Conservation (phyloP, 2,888 invertebrate genomes). For the Sinelater perroti region DNA sequence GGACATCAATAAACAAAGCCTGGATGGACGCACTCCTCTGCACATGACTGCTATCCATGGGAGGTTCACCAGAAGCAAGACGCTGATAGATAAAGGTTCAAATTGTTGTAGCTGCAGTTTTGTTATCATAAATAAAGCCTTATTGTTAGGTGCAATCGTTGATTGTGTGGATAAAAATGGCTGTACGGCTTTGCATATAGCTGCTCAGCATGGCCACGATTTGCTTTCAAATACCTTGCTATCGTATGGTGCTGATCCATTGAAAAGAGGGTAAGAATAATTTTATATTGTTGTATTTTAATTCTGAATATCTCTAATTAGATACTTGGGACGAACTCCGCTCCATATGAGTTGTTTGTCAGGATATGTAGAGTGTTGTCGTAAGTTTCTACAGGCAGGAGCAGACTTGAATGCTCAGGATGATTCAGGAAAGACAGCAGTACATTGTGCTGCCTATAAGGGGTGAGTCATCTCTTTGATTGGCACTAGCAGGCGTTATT, state of each 20-base stretch:
- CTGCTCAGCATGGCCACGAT: slow-evolving; percentile 69
- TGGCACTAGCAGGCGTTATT: background rate
- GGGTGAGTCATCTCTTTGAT: slow-evolving; percentile 51
- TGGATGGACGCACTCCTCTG: slow-evolving; percentile 69
- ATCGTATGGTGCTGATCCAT: slow-evolving; percentile 62
- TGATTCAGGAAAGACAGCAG: slow-evolving; percentile 67
- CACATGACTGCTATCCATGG: slow-evolving; percentile 75
- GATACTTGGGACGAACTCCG: slow-evolving; percentile 66
- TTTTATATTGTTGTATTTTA: background rate
- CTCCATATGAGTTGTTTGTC: slow-evolving; percentile 70
- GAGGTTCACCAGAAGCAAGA: slow-evolving; percentile 69
- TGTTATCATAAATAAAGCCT: background rate
- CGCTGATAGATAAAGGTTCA: slow-evolving; percentile 67
- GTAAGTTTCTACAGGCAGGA: slow-evolving; percentile 64
- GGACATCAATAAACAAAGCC: slow-evolving; percentile 65
- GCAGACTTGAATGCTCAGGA: slow-evolving; percentile 67
- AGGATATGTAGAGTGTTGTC: slow-evolving; percentile 70
- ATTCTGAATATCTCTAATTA: slow-evolving; percentile 36
- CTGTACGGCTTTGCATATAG: slow-evolving; percentile 70
- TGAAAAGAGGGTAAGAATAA: slow-evolving; percentile 57
- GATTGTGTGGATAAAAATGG: slow-evolving; percentile 68
- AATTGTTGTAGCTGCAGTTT: background rate
- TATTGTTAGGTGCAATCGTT: slow-evolving; percentile 61
- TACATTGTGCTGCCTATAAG: slow-evolving; percentile 70
- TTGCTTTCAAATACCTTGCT: slow-evolving; percentile 64